A percentile compares a stretch with the other conserved stretches of the same genome.
These are phyloP conservation scores for Montipora capitata DNA, from an alignment of 92 coral and sea anemone species.

Conservation along the genomic window DNA sequence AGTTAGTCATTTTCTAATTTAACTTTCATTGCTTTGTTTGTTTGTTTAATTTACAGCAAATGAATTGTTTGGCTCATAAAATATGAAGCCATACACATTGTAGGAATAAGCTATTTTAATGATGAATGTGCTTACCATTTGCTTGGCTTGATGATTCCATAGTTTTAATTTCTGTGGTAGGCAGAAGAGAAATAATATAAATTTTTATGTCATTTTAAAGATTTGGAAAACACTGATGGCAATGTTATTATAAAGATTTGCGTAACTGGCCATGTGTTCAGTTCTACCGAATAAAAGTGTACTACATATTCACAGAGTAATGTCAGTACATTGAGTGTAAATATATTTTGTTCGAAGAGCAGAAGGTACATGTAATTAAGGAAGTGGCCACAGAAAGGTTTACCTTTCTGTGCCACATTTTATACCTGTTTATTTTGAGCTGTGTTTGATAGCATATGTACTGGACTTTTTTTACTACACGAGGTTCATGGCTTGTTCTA, in stretches of 20 bases:
- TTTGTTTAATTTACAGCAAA: constrained; percentile 47
- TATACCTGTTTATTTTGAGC: neutral
- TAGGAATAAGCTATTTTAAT: constrained; percentile 38
- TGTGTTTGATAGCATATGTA: too few species aligned
- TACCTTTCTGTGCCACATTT: constrained; percentile 60
- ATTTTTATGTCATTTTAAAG: neutral
- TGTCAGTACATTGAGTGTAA: neutral
- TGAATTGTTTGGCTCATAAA: constrained; percentile 39
- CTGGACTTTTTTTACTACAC: neutral
- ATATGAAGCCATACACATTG: constrained; percentile 30
- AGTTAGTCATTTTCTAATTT: constrained; percentile 36
- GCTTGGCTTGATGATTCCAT: too few species aligned
- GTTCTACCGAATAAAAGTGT: constrained; percentile 29
- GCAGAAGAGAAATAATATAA: constrained; percentile 35
- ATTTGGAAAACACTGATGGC: too few species aligned
- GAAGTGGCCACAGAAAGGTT: constrained; percentile 58
- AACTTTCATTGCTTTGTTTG: constrained; percentile 62
- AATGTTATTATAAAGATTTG: constrained; percentile 47
- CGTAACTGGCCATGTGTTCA: constrained; percentile 39
- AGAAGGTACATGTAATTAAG: constrained; percentile 19
- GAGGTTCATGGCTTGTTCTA: constrained; percentile 34
- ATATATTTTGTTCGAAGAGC: constrained; percentile 20
- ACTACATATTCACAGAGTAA: neutral
- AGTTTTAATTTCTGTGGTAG: constrained; percentile 28
- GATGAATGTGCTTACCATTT: constrained; percentile 55